Conservation (phyloP, 2,888 invertebrate species). For the Caenorhabditis doughertyi region DNA sequence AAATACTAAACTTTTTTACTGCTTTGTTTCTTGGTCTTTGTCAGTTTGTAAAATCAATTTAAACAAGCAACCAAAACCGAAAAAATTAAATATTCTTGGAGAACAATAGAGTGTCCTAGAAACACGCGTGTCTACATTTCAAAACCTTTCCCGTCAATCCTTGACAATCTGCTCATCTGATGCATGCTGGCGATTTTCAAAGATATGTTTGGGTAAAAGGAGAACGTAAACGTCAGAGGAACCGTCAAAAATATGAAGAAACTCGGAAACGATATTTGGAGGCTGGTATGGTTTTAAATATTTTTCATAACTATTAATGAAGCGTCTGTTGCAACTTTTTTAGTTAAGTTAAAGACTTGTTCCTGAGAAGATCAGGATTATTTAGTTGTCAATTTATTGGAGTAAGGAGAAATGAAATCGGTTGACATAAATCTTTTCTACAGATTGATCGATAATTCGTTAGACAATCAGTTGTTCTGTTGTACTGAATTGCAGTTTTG, state of each 20-base stretch:
- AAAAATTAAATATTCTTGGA: constrained; percentile 9
- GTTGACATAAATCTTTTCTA: no score
- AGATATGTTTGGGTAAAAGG: constrained; percentile 61
- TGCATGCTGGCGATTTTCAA: constrained; percentile 54
- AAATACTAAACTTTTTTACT: neutral
- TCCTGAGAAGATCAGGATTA: no score
- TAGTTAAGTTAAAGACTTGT: no score
- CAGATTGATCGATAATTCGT: no score
- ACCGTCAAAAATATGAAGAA: constrained; percentile 56
- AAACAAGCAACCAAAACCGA: neutral
- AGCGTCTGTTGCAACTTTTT: no score
- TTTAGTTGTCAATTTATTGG: no score
- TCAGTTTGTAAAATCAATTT: constrained; percentile 16
- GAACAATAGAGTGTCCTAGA: constrained; percentile 31
- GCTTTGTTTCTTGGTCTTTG: neutral
- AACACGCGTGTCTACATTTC: constrained; percentile 25
- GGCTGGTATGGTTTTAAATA: constrained; percentile 20
- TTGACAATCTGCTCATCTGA: neutral
- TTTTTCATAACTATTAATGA: no score
- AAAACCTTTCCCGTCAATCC: constrained; percentile 10
- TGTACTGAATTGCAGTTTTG: no score
- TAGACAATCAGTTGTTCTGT: no score
- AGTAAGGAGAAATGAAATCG: no score
- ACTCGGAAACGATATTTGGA: constrained; percentile 40
- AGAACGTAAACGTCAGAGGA: constrained; percentile 42